Percentiles rank a stretch among this genome's conserved stretches.
Evolutionary conservation across 2,113 vertebrate species (phyloP).

Genomic region (Thinocorus orbignyianus): DNA sequence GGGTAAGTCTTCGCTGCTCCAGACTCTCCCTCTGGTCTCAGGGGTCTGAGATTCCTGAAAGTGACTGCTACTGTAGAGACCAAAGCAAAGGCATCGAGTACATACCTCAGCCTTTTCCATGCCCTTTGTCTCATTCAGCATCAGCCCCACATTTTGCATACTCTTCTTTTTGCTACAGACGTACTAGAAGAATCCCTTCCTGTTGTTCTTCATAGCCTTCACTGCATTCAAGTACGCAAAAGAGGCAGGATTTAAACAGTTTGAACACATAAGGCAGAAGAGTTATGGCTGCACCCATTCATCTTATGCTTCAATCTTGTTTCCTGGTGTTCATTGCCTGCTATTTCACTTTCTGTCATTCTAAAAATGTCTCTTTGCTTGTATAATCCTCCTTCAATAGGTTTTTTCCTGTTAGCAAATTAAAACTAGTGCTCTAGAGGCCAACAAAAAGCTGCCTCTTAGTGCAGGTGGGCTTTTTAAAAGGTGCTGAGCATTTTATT

Average conservation of each 20-base stretch:
- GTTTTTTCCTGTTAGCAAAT: conserved; percentile 44
- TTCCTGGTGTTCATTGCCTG: neutral
- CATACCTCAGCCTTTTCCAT: neutral
- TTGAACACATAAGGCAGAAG: neutral
- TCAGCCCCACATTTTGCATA: neutral
- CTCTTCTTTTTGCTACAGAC: neutral
- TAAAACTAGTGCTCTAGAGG: conserved; percentile 41
- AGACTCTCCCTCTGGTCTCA: neutral
- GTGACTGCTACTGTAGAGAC: neutral
- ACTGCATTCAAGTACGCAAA: neutral
- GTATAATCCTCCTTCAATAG: conserved; percentile 19
- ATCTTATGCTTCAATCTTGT: neutral
- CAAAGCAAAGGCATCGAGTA: neutral
- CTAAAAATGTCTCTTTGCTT: conserved; percentile 25
- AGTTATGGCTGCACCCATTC: neutral
- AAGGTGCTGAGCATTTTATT: conserved; percentile 54
- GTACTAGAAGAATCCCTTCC: neutral
- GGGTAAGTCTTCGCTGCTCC: neutral
- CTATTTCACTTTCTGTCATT: neutral
- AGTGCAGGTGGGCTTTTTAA: conserved; percentile 46
- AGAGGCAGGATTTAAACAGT: neutral
- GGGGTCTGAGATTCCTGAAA: neutral
- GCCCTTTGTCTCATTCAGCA: neutral
- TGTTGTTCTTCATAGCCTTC: neutral
- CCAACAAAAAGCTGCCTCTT: conserved; percentile 27